Percentiles rank a stretch among this genome's conserved stretches.
These are phyloP conservation scores for Thecocarcelia acutangulata DNA, from an alignment of 2,888 invertebrate genomes.

Conservation along the genomic window DNA sequence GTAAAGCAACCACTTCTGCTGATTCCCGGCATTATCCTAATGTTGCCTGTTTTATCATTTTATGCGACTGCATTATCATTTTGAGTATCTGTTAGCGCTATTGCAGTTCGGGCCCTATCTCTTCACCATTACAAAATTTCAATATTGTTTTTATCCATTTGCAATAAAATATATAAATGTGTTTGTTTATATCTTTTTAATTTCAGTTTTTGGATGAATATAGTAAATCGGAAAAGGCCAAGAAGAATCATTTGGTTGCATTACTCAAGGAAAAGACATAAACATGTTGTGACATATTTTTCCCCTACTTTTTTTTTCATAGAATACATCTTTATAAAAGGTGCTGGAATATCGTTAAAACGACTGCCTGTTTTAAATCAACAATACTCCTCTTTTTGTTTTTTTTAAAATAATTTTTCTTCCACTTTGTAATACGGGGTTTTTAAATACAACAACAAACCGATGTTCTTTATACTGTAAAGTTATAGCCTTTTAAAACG, in stretches of 20 bases:
- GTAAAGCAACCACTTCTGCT: too few relatives aligned
- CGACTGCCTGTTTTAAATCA: slow-evolving; percentile 42
- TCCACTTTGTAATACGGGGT: neutral
- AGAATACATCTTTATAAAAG: slow-evolving; percentile 7
- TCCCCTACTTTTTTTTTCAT: neutral
- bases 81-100: too few relatives aligned
- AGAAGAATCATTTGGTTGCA: slow-evolving; percentile 79
- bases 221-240: slow-evolving; percentile 79
- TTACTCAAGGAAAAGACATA: slow-evolving; percentile 75
- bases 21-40: too few relatives aligned
- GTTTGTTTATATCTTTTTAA: slow-evolving; percentile 20
- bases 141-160: too few relatives aligned
- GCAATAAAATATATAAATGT: neutral
- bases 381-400: slow-evolving; percentile 29
- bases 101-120: too few relatives aligned
- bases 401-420: neutral
- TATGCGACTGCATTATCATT: too few relatives aligned
- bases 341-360: slow-evolving; percentile 33
- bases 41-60: too few relatives aligned
- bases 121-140: too few relatives aligned
- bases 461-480: too few relatives aligned
- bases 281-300: slow-evolving; percentile 22
- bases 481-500: too few relatives aligned
- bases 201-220: slow-evolving; percentile 80
- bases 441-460: too few relatives aligned